These are phyloP conservation scores for Cephus runcator DNA, from an alignment of 2,888 invertebrate species.

Conservation along the genomic window DNA sequence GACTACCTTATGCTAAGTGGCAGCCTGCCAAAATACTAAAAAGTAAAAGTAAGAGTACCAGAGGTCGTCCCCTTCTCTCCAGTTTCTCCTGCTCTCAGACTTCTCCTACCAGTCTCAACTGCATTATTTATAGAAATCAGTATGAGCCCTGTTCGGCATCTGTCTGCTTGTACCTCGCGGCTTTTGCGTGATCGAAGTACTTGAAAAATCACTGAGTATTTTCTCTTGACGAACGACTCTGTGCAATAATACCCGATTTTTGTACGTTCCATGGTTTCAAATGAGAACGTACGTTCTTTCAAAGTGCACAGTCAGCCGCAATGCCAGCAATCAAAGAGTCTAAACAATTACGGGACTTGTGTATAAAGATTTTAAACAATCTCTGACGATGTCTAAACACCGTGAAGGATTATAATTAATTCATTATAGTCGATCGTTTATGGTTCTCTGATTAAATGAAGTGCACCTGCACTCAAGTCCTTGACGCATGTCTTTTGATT, in stretches of 20 bases:
- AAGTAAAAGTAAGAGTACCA: slow-evolving; percentile 44
- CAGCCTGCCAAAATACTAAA: slow-evolving; percentile 49
- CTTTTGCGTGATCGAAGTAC: slow-evolving; percentile 40
- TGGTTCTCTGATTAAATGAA: not conserved
- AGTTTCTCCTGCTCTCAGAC: slow-evolving; percentile 33
- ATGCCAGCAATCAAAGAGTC: not conserved
- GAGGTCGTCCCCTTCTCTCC: slow-evolving; percentile 16
- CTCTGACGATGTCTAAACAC: not conserved
- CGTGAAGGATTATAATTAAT: not conserved
- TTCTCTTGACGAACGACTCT: not conserved
- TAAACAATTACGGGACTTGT: not conserved
- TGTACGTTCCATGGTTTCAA: not conserved
- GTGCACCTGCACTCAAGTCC: not conserved
- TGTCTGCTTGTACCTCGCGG: slow-evolving; percentile 51
- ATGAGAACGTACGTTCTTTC: not conserved
- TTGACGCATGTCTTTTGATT: not conserved
- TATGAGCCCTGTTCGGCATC: slow-evolving; percentile 57
- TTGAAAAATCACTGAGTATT: slow-evolving; percentile 21
- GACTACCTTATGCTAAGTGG: slow-evolving; percentile 31
- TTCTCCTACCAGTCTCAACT: slow-evolving; percentile 45
- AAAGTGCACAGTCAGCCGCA: not conserved
- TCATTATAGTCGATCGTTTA: not conserved
- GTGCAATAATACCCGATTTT: not conserved
- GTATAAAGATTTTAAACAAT: not conserved
- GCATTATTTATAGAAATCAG: slow-evolving; percentile 64